Conservation (phyloP, 1,140 invertebrate genomes). For the Pteromalus puparum region DNA sequence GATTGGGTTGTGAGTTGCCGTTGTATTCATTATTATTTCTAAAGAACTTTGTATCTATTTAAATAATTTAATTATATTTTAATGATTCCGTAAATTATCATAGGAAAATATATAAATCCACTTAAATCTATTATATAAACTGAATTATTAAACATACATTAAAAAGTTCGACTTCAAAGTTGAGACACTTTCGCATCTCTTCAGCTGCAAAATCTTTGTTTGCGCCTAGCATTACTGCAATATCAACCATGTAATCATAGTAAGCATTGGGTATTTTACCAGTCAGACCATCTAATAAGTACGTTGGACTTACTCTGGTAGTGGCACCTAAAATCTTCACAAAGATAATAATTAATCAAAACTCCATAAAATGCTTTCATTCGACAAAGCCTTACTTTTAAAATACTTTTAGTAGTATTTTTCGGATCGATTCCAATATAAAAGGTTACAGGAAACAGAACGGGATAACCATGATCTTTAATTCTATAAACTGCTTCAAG, state of each 20-base stretch:
- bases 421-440: background rate
- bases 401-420: conserved; percentile 10
- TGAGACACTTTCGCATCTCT: conserved; percentile 76
- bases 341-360: conserved; percentile 80
- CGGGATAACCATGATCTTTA: conserved; percentile 85
- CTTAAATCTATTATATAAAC: background rate
- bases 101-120: background rate
- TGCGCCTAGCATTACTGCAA: conserved; percentile 91
- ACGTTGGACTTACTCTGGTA: conserved; percentile 4
- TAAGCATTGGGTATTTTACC: background rate
- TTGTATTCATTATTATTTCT: background rate
- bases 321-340: background rate
- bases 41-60: background rate
- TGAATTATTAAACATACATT: conserved; percentile 69
- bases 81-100: conserved; percentile 4
- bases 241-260: conserved; percentile 86
- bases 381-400: background rate
- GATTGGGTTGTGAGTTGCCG: background rate
- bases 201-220: conserved; percentile 74
- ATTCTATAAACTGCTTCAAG: conserved; percentile 87
- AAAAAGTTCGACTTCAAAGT: conserved; percentile 79
- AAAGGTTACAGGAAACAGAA: conserved; percentile 81
- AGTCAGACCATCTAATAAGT: background rate
- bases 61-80: background rate
- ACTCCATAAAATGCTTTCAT: too few species aligned